phyloP scores from a whole-genome alignment of 2,888 invertebrate species.

The Junonia oenone region DNA sequence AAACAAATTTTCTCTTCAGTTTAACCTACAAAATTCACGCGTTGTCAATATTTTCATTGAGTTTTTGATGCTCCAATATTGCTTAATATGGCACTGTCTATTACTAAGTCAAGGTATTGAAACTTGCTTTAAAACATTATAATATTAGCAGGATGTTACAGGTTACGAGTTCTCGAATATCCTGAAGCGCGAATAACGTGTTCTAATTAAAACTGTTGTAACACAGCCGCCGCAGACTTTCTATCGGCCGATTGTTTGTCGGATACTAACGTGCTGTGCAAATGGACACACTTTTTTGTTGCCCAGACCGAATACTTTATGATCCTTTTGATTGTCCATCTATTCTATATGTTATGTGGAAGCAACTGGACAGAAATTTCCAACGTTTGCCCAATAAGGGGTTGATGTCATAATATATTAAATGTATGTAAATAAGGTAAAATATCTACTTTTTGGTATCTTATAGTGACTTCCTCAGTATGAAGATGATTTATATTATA shows the following conservation, averaged over 20 bases:
- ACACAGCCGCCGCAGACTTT: neutral
- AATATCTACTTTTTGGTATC: too few relatives aligned
- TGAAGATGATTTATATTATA: too few relatives aligned
- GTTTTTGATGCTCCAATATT: neutral
- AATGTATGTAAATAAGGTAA: too few relatives aligned
- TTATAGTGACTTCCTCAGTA: too few relatives aligned
- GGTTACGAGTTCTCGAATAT: conserved; percentile 9
- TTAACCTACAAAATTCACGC: neutral
- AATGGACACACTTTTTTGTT: too few relatives aligned
- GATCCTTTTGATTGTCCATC: too few relatives aligned
- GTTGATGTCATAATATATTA: too few relatives aligned
- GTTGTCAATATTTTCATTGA: neutral
- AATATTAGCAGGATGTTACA: conserved; percentile 15
- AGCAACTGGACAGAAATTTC: too few relatives aligned
- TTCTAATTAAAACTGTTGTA: neutral
- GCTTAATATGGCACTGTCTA: conserved; percentile 8
- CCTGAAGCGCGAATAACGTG: neutral
- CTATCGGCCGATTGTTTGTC: neutral
- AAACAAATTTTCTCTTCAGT: too few relatives aligned
- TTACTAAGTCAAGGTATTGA: conserved; percentile 2
- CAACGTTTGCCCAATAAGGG: too few relatives aligned
- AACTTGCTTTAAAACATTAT: conserved; percentile 2
- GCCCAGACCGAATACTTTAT: too few relatives aligned
- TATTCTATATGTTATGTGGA: too few relatives aligned
- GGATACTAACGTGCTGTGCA: neutral